These are phyloP conservation scores for Gallinago nigripennis DNA, from an alignment of 2,797 vertebrate genomes.

Conservation along the genomic window DNA sequence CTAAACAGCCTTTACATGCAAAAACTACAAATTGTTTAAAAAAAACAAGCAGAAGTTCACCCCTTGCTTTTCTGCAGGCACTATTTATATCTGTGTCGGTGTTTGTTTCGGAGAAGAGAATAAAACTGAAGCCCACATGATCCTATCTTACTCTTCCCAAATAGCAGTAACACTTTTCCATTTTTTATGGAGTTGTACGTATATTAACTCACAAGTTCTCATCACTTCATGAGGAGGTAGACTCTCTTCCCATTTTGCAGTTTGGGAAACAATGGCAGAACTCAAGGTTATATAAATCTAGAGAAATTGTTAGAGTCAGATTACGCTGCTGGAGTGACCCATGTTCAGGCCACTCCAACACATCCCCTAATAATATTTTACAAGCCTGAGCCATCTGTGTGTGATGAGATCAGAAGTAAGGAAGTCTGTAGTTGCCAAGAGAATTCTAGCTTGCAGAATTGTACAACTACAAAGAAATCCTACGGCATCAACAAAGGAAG, in stretches of 20 bases:
- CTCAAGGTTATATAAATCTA: conserved; percentile 25
- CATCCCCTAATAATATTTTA: conserved; percentile 64
- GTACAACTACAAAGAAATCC: conserved; percentile 44
- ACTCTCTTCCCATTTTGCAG: not conserved
- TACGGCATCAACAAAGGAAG: conserved; percentile 24
- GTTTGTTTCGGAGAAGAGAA: conserved; percentile 52
- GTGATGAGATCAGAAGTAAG: conserved; percentile 70
- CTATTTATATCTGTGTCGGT: conserved; percentile 50
- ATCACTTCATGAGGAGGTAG: not conserved
- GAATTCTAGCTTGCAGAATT: conserved; percentile 53
- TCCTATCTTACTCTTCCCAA: not conserved
- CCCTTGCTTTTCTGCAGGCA: conserved; percentile 20
- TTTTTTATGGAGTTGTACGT: not conserved
- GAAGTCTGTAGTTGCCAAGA: conserved; percentile 66
- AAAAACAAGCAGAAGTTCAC: not conserved
- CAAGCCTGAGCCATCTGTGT: conserved; percentile 64
- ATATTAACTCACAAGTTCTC: not conserved
- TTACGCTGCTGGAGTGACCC: conserved; percentile 55
- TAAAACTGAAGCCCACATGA: conserved; percentile 38
- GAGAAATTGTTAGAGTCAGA: conserved; percentile 31
- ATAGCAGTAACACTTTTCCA: not conserved
- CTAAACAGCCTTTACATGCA: conserved; percentile 6
- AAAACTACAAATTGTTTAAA: conserved; percentile 22
- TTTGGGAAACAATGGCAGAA: conserved; percentile 4
- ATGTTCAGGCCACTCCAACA: conserved; percentile 60